Evolutionary conservation across 2,888 invertebrate species (phyloP), one percentile per base, ranked within the genome.

Genomic region (Colletes collaris): DNA sequence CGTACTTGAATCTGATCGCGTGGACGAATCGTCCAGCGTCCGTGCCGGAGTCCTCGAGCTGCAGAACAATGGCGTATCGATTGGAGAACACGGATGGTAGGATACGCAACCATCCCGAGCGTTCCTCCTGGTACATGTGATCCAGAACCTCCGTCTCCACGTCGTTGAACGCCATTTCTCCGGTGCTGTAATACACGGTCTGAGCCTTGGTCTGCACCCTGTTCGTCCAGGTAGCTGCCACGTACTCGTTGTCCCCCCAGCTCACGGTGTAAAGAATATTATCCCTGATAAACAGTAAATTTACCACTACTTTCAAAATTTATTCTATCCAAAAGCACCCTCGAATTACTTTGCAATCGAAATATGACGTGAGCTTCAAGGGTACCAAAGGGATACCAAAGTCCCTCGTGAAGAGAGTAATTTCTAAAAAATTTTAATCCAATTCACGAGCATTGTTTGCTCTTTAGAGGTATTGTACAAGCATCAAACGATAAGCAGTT

Each of bases 221-320:
- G 92, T 98, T 98, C 71, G 97, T 94, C 96, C 98, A 98, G 5
- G 96, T 94, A 0, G 97, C 96, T 0, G 95, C 93, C 0, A 98
- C 91, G 44, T 95, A 94, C 27, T 27, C 27, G 0, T 94, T 94
- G 37, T 95, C 95, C 16, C 96, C 94, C 98, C 98, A 98, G 46
- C 94, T 94, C 0, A 98, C 96, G 77, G 94, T 94, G 70, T 95
- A 95, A 13, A 97, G 91, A 65, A 97, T 95, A 86, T 96, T 95
- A 88, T 97, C 96, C 0, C 93, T 92, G 68, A 13, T 58, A 65
- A 50, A 46, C 27, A 4, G 52, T 2, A 6, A 52, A 55, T 71
- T 79, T 53, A 10, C 13, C 44, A 7, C 40, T 19, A 11, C 13
- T 19, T 52, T 16, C 16, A 16, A 16, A 16, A 16, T 16, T 16